A percentile compares a stretch with the other conserved stretches of the same genome.
Conservation (phyloP, 1,140 invertebrate species). For the Condylostylus longicornis region DNA sequence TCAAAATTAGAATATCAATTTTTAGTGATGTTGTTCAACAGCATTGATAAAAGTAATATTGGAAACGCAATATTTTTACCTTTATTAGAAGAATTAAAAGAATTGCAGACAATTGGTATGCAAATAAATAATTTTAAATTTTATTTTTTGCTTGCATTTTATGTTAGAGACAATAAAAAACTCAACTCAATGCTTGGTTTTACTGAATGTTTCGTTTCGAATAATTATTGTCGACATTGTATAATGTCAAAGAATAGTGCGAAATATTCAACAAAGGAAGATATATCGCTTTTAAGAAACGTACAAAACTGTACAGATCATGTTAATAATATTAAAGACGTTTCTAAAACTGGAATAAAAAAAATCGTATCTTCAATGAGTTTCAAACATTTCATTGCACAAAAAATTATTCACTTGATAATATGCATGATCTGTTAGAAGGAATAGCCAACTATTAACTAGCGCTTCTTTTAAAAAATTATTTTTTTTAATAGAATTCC, state of each 20-base stretch:
- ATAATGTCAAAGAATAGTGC: neutral
- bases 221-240: neutral
- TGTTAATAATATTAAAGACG: neutral
- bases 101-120: neutral
- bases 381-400: neutral
- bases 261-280: neutral
- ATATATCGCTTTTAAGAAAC: neutral
- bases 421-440: constrained; percentile 1
- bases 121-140: neutral
- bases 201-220: neutral
- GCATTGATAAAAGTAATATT: neutral
- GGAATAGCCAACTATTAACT: neutral
- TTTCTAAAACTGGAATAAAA: neutral
- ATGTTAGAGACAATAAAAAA: neutral
- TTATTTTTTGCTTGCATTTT: neutral
- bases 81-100: neutral
- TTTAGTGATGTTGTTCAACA: neutral
- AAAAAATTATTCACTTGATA: neutral
- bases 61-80: neutral
- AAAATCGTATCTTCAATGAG: neutral
- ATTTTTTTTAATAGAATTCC: neutral
- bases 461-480: neutral
- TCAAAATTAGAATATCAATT: neutral
- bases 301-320: neutral
- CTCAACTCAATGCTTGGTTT: neutral